A percentile compares a stretch with the other conserved stretches of the same genome.
Evolutionary conservation across 2,888 invertebrate species (phyloP).

Genomic region (Apotomis capreana): DNA sequence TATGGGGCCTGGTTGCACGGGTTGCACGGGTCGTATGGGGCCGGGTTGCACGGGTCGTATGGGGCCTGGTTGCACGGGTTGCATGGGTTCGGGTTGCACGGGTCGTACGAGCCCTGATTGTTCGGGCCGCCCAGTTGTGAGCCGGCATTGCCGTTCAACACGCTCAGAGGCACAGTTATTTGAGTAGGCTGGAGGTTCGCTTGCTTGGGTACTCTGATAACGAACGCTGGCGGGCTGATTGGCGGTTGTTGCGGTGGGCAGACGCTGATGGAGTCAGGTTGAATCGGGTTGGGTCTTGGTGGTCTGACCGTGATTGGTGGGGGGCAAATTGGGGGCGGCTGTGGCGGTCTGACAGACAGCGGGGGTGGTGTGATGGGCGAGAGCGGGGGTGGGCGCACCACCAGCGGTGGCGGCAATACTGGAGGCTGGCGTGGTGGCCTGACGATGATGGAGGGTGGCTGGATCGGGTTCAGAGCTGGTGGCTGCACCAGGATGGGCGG

Average conservation of each 20-base stretch:
- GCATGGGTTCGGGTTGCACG: conserved; percentile 3
- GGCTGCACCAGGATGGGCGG: conserved; percentile 66
- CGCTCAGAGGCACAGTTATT: background rate
- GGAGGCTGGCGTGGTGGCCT: conserved; percentile 56
- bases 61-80: conserved; percentile 10
- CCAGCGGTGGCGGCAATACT: conserved; percentile 51
- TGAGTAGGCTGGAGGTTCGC: conserved; percentile 14
- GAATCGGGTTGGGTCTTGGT: conserved; percentile 8
- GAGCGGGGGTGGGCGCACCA: conserved; percentile 51
- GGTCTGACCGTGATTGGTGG: conserved; percentile 27
- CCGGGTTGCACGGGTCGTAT: too few relatives aligned
- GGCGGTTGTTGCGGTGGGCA: conserved; percentile 53
- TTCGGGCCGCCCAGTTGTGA: conserved; percentile 4
- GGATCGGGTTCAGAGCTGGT: conserved; percentile 54
- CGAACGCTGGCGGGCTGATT: conserved; percentile 8
- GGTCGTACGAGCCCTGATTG: background rate
- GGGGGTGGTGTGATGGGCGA: conserved; percentile 50
- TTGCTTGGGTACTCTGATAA: conserved; percentile 17
- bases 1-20: conserved; percentile 15
- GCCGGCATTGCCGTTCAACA: background rate
- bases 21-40: background rate
- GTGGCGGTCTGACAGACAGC: conserved; percentile 59
- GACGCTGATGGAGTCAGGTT: conserved; percentile 44
- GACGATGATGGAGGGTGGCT: conserved; percentile 59
- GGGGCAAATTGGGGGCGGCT: conserved; percentile 41